Evolutionary conservation across 2,888 invertebrate species (phyloP).

Genomic region (Leptarthrus brevirostris): DNA sequence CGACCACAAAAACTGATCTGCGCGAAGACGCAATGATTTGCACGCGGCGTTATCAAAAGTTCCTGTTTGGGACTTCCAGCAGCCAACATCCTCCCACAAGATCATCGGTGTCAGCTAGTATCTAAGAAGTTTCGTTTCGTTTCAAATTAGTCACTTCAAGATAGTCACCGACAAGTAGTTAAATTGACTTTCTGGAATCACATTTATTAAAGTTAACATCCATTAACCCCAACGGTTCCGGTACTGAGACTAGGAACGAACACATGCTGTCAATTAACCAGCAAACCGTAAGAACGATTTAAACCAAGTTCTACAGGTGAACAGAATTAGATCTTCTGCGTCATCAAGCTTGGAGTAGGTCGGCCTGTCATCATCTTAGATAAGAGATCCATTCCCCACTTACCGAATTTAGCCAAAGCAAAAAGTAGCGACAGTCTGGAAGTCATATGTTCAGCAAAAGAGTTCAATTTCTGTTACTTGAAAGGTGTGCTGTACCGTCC

Average conservation of each 20-base stretch:
- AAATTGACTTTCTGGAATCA: too few relatives aligned
- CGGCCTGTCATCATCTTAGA: not conserved
- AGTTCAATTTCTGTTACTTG: constrained; percentile 24
- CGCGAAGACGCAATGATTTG: too few relatives aligned
- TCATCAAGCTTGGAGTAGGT: constrained; percentile 34
- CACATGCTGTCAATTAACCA: not conserved
- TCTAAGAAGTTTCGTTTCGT: too few relatives aligned
- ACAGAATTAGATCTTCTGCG: constrained; percentile 7
- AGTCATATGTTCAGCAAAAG: constrained; percentile 15
- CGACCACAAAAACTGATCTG: too few relatives aligned
- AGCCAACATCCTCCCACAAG: too few relatives aligned
- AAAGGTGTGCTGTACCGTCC: constrained; percentile 31
- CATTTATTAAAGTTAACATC: not conserved
- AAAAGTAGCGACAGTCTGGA: constrained; percentile 14
- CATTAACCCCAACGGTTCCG: constrained; percentile 7
- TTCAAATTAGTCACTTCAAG: too few relatives aligned
- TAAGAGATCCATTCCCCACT: constrained; percentile 23
- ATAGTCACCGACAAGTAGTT: too few relatives aligned
- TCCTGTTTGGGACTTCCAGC: too few relatives aligned
- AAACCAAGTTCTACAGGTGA: not conserved
- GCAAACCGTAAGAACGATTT: not conserved
- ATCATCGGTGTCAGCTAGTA: too few relatives aligned
- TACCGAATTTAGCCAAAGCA: constrained; percentile 17
- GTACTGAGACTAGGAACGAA: constrained; percentile 14
- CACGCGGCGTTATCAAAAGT: too few relatives aligned